Percentiles rank a stretch among this genome's conserved stretches.
These are phyloP conservation scores for Porites lobata DNA, from an alignment of 92 coral and sea anemone genomes.

Conservation along the genomic window DNA sequence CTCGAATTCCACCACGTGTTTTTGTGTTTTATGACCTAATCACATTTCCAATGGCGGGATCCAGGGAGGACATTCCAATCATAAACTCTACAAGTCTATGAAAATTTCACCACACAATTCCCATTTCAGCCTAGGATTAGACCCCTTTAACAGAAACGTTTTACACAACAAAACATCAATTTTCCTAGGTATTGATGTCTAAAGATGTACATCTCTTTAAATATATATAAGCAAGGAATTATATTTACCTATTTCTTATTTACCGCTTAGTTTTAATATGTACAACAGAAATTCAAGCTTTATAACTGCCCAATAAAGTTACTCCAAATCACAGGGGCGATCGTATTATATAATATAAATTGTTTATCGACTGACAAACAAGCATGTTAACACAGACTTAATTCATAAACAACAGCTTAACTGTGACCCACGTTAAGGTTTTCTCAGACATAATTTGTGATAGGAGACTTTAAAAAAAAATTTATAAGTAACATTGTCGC, in stretches of 20 bases:
- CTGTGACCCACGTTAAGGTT: no score
- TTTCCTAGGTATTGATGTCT: not conserved
- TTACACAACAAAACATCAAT: slow-evolving; percentile 25
- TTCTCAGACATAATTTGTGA: not conserved
- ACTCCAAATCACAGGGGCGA: not conserved
- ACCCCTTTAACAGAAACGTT: not conserved
- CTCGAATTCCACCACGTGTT: not conserved
- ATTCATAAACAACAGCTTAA: not conserved
- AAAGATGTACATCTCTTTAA: not conserved
- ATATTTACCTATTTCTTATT: slow-evolving; percentile 19
- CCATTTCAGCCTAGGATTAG: not conserved
- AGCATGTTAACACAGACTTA: not conserved
- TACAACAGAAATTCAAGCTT: not conserved
- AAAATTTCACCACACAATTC: not conserved
- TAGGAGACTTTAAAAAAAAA: not conserved
- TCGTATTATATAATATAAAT: not conserved
- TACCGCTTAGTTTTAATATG: not conserved
- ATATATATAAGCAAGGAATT: slow-evolving; percentile 8
- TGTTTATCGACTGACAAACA: not conserved
- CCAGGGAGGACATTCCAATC: not conserved
- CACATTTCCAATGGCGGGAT: not conserved
- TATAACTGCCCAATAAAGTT: not conserved
- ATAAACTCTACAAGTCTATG: not conserved
- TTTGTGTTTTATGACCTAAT: not conserved
- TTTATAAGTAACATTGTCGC: not conserved